phyloP scores from a whole-genome alignment of 2,113 vertebrate species.

The Sapayoa aenigma region DNA sequence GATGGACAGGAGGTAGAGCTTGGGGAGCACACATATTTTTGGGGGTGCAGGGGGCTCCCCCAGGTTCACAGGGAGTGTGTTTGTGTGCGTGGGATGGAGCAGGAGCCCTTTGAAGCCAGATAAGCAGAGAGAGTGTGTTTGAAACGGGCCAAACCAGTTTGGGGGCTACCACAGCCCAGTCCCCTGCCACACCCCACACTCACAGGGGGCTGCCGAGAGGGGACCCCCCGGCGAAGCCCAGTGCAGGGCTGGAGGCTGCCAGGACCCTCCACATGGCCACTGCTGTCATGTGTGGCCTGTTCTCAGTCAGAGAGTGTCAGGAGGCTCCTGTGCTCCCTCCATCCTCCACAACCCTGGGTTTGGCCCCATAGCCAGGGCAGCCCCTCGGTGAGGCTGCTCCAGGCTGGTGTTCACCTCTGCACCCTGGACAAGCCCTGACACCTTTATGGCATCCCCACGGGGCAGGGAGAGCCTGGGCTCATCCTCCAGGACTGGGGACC shows the following conservation, averaged over 20 bases:
- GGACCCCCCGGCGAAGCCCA: rapidly evolving
- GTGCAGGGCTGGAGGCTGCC: rapidly evolving
- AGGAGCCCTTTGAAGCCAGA: constrained; percentile 57
- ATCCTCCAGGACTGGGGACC: neutral
- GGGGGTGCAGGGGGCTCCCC: neutral
- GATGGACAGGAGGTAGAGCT: neutral
- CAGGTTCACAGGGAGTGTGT: neutral
- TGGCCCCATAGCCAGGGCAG: rapidly evolving
- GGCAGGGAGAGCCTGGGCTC: neutral
- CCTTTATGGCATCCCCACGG: rapidly evolving
- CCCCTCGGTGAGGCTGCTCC: rapidly evolving
- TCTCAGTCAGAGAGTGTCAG: neutral
- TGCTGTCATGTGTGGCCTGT: rapidly evolving
- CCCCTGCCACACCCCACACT: neutral
- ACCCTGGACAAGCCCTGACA: rapidly evolving
- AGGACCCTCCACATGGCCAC: neutral
- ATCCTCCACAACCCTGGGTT: rapidly evolving
- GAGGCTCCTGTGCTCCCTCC: neutral
- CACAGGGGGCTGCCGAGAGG: rapidly evolving
- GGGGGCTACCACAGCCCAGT: neutral
- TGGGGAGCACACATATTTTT: neutral
- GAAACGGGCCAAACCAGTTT: constrained; percentile 59
- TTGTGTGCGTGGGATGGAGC: constrained; percentile 44
- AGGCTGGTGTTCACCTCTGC: rapidly evolving
- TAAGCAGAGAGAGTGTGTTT: constrained; percentile 40